Percentiles rank a stretch among this genome's conserved stretches.
Conservation (phyloP, 1,140 invertebrate species). For the Papilio glaucus region DNA sequence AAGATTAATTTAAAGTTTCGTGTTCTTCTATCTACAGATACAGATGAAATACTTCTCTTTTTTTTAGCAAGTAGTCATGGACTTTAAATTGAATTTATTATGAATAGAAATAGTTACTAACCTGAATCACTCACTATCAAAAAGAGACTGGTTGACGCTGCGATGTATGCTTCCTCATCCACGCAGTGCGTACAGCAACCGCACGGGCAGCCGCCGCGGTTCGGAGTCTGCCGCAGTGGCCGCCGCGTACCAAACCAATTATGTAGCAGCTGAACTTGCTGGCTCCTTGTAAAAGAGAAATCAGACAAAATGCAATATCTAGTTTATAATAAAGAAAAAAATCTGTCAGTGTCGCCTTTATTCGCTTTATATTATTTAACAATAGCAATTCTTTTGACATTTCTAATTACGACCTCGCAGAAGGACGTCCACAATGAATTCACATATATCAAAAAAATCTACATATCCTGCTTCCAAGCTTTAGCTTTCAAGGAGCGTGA, state of each 20-base stretch:
- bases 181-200: too few relatives aligned
- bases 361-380: too few relatives aligned
- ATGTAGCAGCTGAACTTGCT: not conserved
- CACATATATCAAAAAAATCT: not conserved
- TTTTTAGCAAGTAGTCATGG: not conserved
- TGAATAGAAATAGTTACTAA: too few relatives aligned
- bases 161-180: too few relatives aligned
- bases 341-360: too few relatives aligned
- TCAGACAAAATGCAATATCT: not conserved
- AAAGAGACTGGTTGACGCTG: too few relatives aligned
- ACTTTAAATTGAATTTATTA: not conserved
- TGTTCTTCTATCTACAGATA: not conserved
- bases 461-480: not conserved
- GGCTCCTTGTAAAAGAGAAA: not conserved
- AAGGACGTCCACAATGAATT: not conserved
- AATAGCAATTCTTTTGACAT: too few relatives aligned
- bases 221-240: too few relatives aligned
- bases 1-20: conserved; percentile 19
- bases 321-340: not conserved
- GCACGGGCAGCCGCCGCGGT: too few relatives aligned
- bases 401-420: too few relatives aligned
- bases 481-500: not conserved
- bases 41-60: not conserved
- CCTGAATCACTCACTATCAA: too few relatives aligned
- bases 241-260: too few relatives aligned